Base-by-base conservation (phyloP, 1,140 invertebrate species). In the Drosophila kepulauana region DNA sequence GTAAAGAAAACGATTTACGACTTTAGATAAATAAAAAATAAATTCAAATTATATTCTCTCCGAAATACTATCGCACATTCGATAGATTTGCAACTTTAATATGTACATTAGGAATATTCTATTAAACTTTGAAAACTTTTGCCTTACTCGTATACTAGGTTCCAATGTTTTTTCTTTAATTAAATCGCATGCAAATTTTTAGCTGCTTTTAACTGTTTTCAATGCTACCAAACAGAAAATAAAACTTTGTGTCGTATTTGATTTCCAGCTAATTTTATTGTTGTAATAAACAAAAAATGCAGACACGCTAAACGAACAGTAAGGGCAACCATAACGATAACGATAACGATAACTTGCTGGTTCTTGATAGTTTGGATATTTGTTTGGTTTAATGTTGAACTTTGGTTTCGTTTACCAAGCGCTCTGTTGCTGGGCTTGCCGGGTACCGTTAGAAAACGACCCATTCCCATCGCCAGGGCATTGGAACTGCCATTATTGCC, bases 381-480 rank as follows among this genome's bases (percentile, higher is more conserved):
- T 46, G 25, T 25, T 25, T 25, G 20, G 20, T 25, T 25, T 25
- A 25, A 25, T 25, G 20, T 58, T 59, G 68, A 54, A 56, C 38
- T 49, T 75, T 57, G 45, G 28, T 38, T 79, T 79, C 35, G 16
- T 78, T 88, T 88, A 88, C 84, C 74, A 72, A 91, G 78, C 70
- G 76, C 54, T 74, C 75, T 91, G 73, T 52, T 82, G 77, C 84
- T 84, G 59, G 84, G 74, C 49, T 92, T 92, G 77, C 91, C 91
- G 75, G 91, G 91, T 52, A 92, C 91, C 15, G 91, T 81, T 78
- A 92, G 74, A 68, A 91, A 92, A 62, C 91, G 91, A 51, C 91
- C 91, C 85, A 88, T 82, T 67, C 79, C 82, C 52, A 74, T 75
- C 62, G 57, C 79, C 54, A 69, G 58, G 49, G 58, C 69, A 57